These are phyloP conservation scores for Procavia capensis DNA, from an alignment of 2,113 vertebrate genomes.

Conservation along the genomic window DNA sequence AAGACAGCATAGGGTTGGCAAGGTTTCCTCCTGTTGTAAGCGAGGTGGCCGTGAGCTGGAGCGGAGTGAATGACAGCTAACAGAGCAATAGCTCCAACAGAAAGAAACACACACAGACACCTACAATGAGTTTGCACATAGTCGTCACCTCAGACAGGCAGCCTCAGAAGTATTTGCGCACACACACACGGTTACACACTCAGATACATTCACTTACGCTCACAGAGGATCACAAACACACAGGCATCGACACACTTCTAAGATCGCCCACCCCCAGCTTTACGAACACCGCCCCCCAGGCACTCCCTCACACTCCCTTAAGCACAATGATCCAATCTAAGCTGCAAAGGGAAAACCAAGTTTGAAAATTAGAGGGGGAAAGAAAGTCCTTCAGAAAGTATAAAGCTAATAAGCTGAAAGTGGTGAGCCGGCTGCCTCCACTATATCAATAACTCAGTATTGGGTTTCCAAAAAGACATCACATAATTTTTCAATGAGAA, in stretches of 20 bases:
- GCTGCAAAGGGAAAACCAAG: conserved; percentile 56
- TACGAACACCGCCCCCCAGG: not conserved
- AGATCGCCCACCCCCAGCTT: not conserved
- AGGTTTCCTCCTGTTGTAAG: too few species aligned
- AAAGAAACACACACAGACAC: not conserved
- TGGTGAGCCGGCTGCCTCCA: conserved; percentile 16
- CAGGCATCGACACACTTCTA: not conserved
- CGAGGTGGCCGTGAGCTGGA: not conserved
- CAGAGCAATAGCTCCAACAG: not conserved
- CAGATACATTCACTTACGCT: not conserved
- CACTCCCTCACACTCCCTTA: conserved; percentile 28
- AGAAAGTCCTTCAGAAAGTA: conserved; percentile 69
- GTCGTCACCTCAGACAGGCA: not conserved
- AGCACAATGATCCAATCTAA: conserved; percentile 68
- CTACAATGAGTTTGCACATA: not conserved
- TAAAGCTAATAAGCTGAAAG: conserved; percentile 74
- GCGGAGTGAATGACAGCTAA: not conserved
- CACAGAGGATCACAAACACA: not conserved
- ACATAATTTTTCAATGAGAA: conserved; percentile 89
- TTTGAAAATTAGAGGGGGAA: conserved; percentile 77
- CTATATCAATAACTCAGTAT: conserved; percentile 86
- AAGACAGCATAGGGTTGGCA: not conserved
- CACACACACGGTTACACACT: not conserved
- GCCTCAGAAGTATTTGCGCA: not conserved
- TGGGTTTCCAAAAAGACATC: conserved; percentile 89